These are phyloP conservation scores for Dipodomys spectabilis DNA, from an alignment of 2,113 vertebrate genomes.

Conservation along the genomic window DNA sequence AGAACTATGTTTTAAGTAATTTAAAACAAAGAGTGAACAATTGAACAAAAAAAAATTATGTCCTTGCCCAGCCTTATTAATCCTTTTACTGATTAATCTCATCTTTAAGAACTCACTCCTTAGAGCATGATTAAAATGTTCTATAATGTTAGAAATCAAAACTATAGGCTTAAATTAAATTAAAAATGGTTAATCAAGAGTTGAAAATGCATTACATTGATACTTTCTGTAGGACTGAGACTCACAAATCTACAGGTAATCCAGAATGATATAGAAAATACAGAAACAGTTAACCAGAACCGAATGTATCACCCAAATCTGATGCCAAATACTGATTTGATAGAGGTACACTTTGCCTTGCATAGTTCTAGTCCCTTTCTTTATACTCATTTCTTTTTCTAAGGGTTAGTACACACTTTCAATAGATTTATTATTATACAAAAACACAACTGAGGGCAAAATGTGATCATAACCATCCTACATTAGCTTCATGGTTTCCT, in stretches of 20 bases:
- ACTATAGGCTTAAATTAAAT: not conserved
- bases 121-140: conserved; percentile 6
- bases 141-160: not conserved
- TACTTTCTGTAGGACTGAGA: not conserved
- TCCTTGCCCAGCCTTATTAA: not conserved
- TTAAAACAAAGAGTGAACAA: not conserved
- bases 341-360: not conserved
- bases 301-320: not conserved
- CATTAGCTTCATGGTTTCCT: not conserved
- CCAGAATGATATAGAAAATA: not conserved
- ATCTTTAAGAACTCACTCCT: conserved; percentile 8
- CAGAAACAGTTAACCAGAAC: not conserved
- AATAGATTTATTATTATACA: not conserved
- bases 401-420: not conserved
- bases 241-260: not conserved
- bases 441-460: not conserved
- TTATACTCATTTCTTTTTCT: not conserved
- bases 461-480: not conserved
- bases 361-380: not conserved
- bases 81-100: not conserved
- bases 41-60: not conserved
- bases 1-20: not conserved
- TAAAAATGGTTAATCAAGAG: not conserved
- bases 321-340: not conserved
- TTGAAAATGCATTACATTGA: not conserved